Conservation (phyloP, 2,888 invertebrate species). For the Eudemis profundana region DNA sequence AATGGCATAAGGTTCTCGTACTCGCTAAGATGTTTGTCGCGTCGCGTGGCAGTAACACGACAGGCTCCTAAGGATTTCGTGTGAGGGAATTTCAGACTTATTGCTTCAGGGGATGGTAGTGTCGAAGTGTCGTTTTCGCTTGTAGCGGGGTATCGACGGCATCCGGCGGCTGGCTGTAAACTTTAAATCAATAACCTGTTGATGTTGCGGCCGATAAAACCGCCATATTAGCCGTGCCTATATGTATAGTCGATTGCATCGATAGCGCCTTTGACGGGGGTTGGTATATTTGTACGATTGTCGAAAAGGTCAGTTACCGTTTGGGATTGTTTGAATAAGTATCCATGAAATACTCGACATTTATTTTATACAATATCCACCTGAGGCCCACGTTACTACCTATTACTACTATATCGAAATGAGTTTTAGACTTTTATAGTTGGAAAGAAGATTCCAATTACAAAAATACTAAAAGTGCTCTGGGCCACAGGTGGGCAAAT, state of each 20-base stretch:
- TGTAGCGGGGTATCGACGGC: constrained; percentile 2
- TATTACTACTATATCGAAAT: too few relatives aligned
- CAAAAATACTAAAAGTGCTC: too few relatives aligned
- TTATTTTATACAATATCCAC: too few relatives aligned
- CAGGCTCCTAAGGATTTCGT: not conserved
- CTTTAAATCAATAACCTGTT: constrained; percentile 45
- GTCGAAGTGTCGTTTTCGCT: constrained; percentile 2
- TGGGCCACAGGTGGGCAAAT: too few relatives aligned
- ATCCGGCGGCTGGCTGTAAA: constrained; percentile 32
- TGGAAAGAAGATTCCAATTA: too few relatives aligned
- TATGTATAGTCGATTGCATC: constrained; percentile 20
- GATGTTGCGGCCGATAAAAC: constrained; percentile 36
- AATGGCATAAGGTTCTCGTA: not conserved
- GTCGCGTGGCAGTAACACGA: constrained; percentile 1
- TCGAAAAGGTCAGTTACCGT: not conserved
- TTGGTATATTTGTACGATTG: not conserved
- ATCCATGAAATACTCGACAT: not conserved
- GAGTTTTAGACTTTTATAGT: too few relatives aligned
- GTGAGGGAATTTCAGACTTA: constrained; percentile 11
- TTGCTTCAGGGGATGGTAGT: not conserved
- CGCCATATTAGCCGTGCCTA: constrained; percentile 33
- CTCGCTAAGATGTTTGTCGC: constrained; percentile 10
- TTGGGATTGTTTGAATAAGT: not conserved
- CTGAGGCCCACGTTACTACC: too few relatives aligned
- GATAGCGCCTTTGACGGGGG: constrained; percentile 1